Evolutionary conservation across 2,888 invertebrate species (phyloP).

Genomic region (Eutolmus rufibarbis): DNA sequence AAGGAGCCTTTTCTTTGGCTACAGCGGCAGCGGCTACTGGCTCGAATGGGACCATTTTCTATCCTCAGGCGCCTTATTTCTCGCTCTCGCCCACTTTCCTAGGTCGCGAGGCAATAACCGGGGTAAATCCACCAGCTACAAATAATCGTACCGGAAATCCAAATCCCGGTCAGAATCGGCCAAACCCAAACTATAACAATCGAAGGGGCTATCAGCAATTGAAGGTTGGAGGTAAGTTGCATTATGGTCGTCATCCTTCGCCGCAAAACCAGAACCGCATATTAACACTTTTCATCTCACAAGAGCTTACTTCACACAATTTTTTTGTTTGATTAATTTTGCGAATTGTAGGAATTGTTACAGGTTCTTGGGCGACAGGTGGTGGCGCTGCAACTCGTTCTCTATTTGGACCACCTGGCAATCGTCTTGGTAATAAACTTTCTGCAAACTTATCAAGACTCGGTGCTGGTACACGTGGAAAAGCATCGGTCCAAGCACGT

Average conservation of each 20-base stretch:
- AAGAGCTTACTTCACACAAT: constrained; percentile 40
- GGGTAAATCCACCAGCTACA: constrained; percentile 47
- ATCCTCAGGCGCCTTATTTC: constrained; percentile 51
- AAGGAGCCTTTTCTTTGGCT: constrained; percentile 48
- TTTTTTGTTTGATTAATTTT: constrained; percentile 50
- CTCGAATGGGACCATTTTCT: constrained; percentile 45
- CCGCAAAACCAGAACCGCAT: background rate
- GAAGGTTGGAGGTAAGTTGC: constrained; percentile 53
- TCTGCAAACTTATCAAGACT: constrained; percentile 45
- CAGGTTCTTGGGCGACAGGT: constrained; percentile 53
- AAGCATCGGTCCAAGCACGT: constrained; percentile 48
- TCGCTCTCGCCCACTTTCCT: constrained; percentile 49
- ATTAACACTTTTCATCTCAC: constrained; percentile 9
- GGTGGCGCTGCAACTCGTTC: constrained; percentile 49
- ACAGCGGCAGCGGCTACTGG: constrained; percentile 48
- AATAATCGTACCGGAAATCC: constrained; percentile 37
- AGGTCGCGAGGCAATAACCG: constrained; percentile 49
- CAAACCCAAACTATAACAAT: constrained; percentile 42
- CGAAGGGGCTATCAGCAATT: constrained; percentile 52
- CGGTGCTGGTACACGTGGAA: constrained; percentile 40
- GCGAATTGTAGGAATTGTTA: constrained; percentile 54
- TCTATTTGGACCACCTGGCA: constrained; percentile 50
- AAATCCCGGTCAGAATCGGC: constrained; percentile 21
- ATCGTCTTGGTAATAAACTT: constrained; percentile 50
- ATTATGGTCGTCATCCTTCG: constrained; percentile 20